Percentiles rank a stretch among this genome's conserved stretches.
These are phyloP conservation scores for Sparus aurata DNA, from an alignment of 2,797 vertebrate genomes.

Conservation along the genomic window DNA sequence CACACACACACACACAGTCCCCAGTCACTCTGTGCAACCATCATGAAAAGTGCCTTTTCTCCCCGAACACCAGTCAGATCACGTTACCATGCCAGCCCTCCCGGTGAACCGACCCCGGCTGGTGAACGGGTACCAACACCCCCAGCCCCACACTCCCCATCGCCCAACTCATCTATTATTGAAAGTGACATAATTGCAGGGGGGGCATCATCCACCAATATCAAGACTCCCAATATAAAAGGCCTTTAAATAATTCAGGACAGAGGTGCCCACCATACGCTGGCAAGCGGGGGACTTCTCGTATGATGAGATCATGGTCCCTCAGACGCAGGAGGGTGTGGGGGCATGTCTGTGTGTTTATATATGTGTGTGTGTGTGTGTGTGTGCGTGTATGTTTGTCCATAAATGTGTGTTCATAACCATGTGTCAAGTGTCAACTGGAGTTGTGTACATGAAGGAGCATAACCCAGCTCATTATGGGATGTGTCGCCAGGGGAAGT, in stretches of 20 bases:
- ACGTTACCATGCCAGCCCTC: conserved; percentile 64
- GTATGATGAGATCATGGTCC: conserved; percentile 77
- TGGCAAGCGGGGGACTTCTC: conserved; percentile 41
- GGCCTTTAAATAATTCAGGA: conserved; percentile 78
- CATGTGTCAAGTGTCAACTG: conserved; percentile 28
- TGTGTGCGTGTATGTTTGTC: not conserved
- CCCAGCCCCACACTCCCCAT: conserved; percentile 8
- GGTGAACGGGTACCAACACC: conserved; percentile 52
- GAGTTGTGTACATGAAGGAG: conserved; percentile 44
- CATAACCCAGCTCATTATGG: conserved; percentile 55
- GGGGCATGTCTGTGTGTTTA: conserved; percentile 24
- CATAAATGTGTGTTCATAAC: not conserved
- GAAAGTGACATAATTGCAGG: conserved; percentile 74
- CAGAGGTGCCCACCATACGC: conserved; percentile 53
- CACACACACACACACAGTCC: conserved; percentile 11
- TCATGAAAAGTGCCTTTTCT: conserved; percentile 28
- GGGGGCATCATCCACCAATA: conserved; percentile 63
- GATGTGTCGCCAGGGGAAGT: conserved; percentile 45
- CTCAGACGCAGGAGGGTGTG: conserved; percentile 47
- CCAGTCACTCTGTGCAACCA: conserved; percentile 25
- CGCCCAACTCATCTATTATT: conserved; percentile 76
- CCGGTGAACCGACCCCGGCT: conserved; percentile 22
- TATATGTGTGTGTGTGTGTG: not conserved
- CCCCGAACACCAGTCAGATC: conserved; percentile 41
- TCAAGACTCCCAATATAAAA: conserved; percentile 71